Conservation (phyloP, 2,888 invertebrate genomes). For the Drosophila affinis region DNA sequence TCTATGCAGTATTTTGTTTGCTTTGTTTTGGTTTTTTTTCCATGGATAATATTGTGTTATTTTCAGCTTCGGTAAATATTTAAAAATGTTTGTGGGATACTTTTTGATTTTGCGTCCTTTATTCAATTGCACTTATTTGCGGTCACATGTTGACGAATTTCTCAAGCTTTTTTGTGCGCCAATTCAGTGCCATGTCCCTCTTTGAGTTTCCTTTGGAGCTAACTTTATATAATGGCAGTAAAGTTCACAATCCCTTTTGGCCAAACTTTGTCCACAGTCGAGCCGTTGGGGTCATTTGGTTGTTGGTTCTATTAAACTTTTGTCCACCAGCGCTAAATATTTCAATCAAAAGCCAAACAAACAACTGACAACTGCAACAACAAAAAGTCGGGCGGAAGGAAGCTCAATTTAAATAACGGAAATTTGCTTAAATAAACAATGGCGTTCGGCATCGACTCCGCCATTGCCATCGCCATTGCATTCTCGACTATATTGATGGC, state of each 20-base stretch:
- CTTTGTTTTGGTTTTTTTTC: neutral
- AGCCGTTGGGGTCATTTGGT: slow-evolving; percentile 47
- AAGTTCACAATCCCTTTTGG: slow-evolving; percentile 76
- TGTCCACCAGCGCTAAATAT: slow-evolving; percentile 69
- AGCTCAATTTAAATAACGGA: slow-evolving; percentile 76
- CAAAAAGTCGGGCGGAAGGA: slow-evolving; percentile 73
- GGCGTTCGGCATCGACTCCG: slow-evolving; percentile 45
- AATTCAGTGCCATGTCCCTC: slow-evolving; percentile 63
- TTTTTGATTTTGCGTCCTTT: slow-evolving; percentile 5
- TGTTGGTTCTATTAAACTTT: slow-evolving; percentile 66
- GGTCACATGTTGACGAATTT: slow-evolving; percentile 59
- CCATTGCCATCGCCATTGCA: neutral
- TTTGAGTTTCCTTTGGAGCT: slow-evolving; percentile 4
- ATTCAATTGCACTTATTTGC: slow-evolving; percentile 63
- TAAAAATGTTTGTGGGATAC: no score
- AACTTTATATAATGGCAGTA: slow-evolving; percentile 68
- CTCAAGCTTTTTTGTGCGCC: slow-evolving; percentile 57
- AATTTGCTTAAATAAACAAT: slow-evolving; percentile 79
- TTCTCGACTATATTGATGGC: no score
- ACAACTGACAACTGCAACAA: slow-evolving; percentile 66
- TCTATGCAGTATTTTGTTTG: neutral
- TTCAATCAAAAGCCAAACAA: slow-evolving; percentile 74
- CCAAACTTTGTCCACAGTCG: slow-evolving; percentile 63
- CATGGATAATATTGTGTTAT: neutral
- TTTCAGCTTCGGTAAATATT: neutral